These are phyloP conservation scores for Scaptomyza montana DNA, from an alignment of 1,140 invertebrate species.

Conservation along the genomic window DNA sequence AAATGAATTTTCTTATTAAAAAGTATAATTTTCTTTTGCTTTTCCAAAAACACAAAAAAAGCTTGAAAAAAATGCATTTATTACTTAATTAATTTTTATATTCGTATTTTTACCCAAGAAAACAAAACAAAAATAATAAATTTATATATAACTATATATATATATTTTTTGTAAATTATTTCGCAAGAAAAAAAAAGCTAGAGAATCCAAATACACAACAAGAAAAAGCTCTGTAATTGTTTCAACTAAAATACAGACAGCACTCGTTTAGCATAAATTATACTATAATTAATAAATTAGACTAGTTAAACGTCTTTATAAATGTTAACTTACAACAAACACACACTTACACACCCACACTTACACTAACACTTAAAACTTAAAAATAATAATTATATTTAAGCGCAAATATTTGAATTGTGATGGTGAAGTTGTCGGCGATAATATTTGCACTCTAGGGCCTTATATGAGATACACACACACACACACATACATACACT, in stretches of 20 bases:
- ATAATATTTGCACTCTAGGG: slow-evolving; percentile 80
- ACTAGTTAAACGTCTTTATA: slow-evolving; percentile 65
- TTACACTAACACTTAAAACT: slow-evolving; percentile 14
- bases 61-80: slow-evolving; percentile 64
- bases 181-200: slow-evolving; percentile 76
- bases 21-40: slow-evolving; percentile 60
- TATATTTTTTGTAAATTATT: slow-evolving; percentile 79
- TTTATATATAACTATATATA: slow-evolving; percentile 42
- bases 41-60: slow-evolving; percentile 63
- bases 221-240: slow-evolving; percentile 50
- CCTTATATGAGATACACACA: slow-evolving; percentile 77
- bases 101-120: slow-evolving; percentile 41
- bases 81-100: slow-evolving; percentile 82
- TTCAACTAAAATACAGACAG: slow-evolving; percentile 60
- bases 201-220: slow-evolving; percentile 80
- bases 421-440: slow-evolving; percentile 63
- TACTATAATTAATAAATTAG: slow-evolving; percentile 68
- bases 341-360: no score
- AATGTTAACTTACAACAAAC: slow-evolving; percentile 68
- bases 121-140: slow-evolving; percentile 23
- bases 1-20: slow-evolving; percentile 43
- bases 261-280: slow-evolving; percentile 79
- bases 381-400: slow-evolving; percentile 56
- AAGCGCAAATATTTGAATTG: slow-evolving; percentile 78
- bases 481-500: slow-evolving; percentile 41